Conservation (phyloP, 2,113 vertebrate genomes). For the Delphinus delphis region DNA sequence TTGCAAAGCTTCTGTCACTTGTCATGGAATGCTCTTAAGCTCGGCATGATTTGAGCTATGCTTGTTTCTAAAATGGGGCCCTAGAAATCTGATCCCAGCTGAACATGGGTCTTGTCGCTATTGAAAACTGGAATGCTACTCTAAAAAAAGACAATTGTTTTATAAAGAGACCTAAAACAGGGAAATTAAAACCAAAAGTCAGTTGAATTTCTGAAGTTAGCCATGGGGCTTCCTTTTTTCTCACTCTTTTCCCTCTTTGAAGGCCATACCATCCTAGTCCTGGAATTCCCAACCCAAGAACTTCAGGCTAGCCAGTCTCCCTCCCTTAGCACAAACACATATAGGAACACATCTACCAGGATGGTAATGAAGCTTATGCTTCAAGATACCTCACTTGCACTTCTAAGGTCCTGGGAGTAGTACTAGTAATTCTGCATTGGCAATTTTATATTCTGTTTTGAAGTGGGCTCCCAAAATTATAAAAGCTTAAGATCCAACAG, state of each 20-base stretch:
- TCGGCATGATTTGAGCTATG: slow-evolving; percentile 64
- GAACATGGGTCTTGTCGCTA: slow-evolving; percentile 40
- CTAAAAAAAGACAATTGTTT: slow-evolving; percentile 62
- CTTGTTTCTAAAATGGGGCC: slow-evolving; percentile 75
- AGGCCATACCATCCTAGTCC: not conserved
- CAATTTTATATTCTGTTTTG: not conserved
- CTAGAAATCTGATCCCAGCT: slow-evolving; percentile 64
- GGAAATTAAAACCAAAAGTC: slow-evolving; percentile 38
- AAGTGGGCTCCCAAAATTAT: not conserved
- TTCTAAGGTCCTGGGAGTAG: not conserved
- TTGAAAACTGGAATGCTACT: slow-evolving; percentile 64
- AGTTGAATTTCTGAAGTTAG: slow-evolving; percentile 35
- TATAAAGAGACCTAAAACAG: slow-evolving; percentile 39
- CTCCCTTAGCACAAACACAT: not conserved
- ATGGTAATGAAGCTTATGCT: not conserved
- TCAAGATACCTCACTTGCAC: not conserved
- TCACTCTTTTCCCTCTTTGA: not conserved
- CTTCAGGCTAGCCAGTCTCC: not conserved
- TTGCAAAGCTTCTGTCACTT: slow-evolving; percentile 68
- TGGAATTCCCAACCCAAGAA: slow-evolving; percentile 9
- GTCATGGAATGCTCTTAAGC: slow-evolving; percentile 74
- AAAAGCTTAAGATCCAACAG: slow-evolving; percentile 20
- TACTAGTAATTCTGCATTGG: not conserved
- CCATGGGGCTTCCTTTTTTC: not conserved
- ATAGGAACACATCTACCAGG: not conserved